phyloP scores from a whole-genome alignment of 2,888 invertebrate genomes.

The Torymus aiolomorphi region DNA sequence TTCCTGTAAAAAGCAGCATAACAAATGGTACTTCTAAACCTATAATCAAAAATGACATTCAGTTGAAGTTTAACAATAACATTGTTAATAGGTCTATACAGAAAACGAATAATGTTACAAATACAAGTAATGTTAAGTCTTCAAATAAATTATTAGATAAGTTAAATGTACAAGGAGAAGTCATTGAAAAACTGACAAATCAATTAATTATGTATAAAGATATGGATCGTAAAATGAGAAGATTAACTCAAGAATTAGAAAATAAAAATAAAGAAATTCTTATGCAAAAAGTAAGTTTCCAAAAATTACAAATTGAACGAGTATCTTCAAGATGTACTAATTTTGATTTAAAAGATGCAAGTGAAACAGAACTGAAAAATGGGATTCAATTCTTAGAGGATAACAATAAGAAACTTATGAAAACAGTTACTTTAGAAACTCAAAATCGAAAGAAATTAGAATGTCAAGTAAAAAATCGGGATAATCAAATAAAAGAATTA shows the following conservation, averaged over 20 bases:
- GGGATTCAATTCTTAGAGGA: constrained; percentile 67
- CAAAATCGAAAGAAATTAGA: constrained; percentile 67
- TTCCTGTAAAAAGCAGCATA: constrained; percentile 38
- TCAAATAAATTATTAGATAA: constrained; percentile 60
- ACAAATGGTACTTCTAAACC: constrained; percentile 36
- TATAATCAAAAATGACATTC: constrained; percentile 52
- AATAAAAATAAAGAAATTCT: constrained; percentile 61
- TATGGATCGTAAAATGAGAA: constrained; percentile 61
- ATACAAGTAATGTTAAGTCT: constrained; percentile 22
- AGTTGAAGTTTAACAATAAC: constrained; percentile 42
- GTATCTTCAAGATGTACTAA: constrained; percentile 43
- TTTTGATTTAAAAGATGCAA: constrained; percentile 54
- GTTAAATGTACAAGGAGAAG: constrained; percentile 65
- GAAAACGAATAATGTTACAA: constrained; percentile 36
- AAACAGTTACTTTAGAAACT: constrained; percentile 65
- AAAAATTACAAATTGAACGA: constrained; percentile 34
- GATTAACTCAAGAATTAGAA: constrained; percentile 58
- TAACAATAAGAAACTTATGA: constrained; percentile 68
- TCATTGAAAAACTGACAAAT: constrained; percentile 66
- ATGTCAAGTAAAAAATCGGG: constrained; percentile 67
- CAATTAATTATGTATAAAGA: constrained; percentile 67
- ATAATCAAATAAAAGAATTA: constrained; percentile 70
- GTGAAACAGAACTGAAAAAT: constrained; percentile 62
- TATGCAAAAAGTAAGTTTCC: constrained; percentile 43
- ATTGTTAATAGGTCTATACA: constrained; percentile 26